Base-by-base conservation (phyloP, 2,888 invertebrate genomes). In the Limnephilus lunatus region DNA sequence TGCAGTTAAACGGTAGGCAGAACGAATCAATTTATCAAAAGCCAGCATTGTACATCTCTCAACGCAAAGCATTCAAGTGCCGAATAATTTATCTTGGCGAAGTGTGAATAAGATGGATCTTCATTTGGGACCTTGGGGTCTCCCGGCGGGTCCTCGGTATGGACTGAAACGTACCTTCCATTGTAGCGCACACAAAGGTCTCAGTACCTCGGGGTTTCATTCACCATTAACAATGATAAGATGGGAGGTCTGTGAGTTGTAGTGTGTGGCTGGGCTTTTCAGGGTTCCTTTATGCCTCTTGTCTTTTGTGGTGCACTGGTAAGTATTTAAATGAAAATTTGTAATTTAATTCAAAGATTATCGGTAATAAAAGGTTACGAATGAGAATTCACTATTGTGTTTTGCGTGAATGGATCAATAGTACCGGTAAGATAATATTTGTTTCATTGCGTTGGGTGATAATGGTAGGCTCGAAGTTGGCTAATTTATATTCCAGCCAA, bases 81-180 rank as follows among this genome's bases (percentile, higher is more conserved):
- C 68, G n/a, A 68, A 25, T 68, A 68, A 68, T 68, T 68, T 68
- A 68, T 68, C 68, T 5, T n/a, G 7, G 7, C 68, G 68, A 68
- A 68, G 68, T 68, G 68, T 68, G 68, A 68, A 68, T 68, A 68
- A 68, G 68, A 68, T 68, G 68, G 68, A 68, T 68, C 68, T 68
- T n/a, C 68, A 68, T 68, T n/a, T 68, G 68, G 68, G 68, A 68
- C 68, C 3, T 25, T 25, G 68, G 25, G 7, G 68, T 68, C 68
- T 68, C 68, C 68, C 68, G 44, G 44, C 44, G 25, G 9, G 68
- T 68, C 68, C 25, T 68, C 68, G 11, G 68, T 68, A 9, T 25
- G 68, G 68, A 68, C n/a, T 68, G 68, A 68, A 68, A 68, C 25
- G 68, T 68, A 68, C 68, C 44, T 12, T 2, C 12, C 68, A 68